Evolutionary conservation across 2,888 invertebrate genomes (phyloP).

Genomic region (Ichneumoninae sp.): DNA sequence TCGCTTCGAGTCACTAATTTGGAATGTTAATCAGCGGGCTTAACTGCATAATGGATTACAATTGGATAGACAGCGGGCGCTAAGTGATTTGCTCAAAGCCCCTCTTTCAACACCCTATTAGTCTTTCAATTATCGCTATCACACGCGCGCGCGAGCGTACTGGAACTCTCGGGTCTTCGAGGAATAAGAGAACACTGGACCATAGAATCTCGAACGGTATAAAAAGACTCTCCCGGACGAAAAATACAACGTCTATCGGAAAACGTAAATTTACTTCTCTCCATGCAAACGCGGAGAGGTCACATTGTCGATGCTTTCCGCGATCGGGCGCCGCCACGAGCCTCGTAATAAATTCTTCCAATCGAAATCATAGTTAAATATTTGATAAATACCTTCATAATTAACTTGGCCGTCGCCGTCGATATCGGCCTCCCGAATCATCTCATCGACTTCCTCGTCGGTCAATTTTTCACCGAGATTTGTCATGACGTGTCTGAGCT

Average conservation of each 20-base stretch:
- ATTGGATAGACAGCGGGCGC: conserved; percentile 62
- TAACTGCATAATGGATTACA: conserved; percentile 65
- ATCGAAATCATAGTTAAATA: conserved; percentile 15
- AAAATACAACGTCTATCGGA: not conserved
- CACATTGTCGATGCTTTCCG: not conserved
- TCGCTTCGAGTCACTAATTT: conserved; percentile 58
- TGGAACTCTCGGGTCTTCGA: conserved; percentile 6
- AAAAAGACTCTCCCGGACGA: not conserved
- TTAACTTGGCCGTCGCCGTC: conserved; percentile 99
- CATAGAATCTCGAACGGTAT: not conserved
- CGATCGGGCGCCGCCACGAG: not conserved
- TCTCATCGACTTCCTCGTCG: conserved; percentile 99
- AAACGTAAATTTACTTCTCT: not conserved
- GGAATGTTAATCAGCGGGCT: conserved; percentile 62
- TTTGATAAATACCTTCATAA: conserved; percentile 91
- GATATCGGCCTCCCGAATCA: conserved; percentile 99
- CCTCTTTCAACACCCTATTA: conserved; percentile 51
- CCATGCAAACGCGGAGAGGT: not conserved
- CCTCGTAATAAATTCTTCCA: not conserved
- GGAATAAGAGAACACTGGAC: conserved; percentile 40
- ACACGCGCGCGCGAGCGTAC: conserved; percentile 13
- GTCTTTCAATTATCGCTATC: conserved; percentile 58
- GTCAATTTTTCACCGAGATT: conserved; percentile 99
- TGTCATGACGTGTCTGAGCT: conserved; percentile 99
- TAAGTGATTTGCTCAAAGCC: conserved; percentile 60